phyloP scores from a whole-genome alignment of 2,113 vertebrate species.

The Climacteris rufus region DNA sequence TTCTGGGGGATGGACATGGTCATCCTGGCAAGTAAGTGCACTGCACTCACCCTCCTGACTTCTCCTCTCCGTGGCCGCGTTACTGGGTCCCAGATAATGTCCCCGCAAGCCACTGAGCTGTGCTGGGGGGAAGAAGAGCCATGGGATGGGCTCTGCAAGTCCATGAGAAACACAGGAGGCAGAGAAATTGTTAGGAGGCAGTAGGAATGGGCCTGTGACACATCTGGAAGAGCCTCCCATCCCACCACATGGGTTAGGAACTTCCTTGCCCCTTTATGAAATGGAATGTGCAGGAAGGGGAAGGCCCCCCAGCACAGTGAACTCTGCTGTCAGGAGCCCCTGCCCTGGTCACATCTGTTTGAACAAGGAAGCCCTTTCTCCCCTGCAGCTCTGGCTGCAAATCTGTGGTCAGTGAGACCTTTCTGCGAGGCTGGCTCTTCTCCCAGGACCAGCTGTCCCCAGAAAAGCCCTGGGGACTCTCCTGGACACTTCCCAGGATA shows the following conservation, averaged over 20 bases:
- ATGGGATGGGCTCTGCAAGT: not conserved
- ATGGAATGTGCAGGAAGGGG: not conserved
- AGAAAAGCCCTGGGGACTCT: not conserved
- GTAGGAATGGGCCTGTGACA: not conserved
- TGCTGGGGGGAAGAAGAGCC: not conserved
- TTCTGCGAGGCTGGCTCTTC: accelerated
- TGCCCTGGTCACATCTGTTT: not conserved
- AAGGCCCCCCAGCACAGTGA: not conserved
- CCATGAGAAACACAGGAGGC: not conserved
- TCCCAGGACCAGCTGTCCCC: not conserved
- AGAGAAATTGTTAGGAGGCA: not conserved
- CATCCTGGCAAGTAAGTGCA: slow-evolving; percentile 93
- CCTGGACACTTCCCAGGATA: not conserved
- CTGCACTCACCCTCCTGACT: accelerated
- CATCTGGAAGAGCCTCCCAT: not conserved
- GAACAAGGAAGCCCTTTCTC: not conserved
- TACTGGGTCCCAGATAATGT: not conserved
- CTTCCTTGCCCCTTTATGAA: not conserved
- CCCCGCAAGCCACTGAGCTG: not conserved
- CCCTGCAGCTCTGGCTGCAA: accelerated
- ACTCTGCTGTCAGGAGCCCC: not conserved
- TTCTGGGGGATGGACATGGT: slow-evolving; percentile 99
- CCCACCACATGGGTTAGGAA: not conserved
- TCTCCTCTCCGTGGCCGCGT: accelerated
- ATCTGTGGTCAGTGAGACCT: not conserved